Evolutionary conservation across 2,888 invertebrate species (phyloP).

Genomic region (Lepeophtheirus nordmannii): DNA sequence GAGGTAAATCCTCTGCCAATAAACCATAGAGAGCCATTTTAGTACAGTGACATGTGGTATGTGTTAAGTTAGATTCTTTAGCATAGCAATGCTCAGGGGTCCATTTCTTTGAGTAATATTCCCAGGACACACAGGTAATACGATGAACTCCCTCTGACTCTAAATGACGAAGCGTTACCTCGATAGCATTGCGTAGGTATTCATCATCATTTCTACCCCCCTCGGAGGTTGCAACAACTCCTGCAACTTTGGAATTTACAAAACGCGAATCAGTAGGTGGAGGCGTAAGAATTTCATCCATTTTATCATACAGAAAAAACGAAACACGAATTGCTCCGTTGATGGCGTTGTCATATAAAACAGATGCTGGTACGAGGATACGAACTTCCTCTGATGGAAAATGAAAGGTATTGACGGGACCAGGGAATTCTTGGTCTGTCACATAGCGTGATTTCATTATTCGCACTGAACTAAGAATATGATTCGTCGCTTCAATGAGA

Average conservation of each 20-base stretch:
- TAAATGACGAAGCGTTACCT: slow-evolving; percentile 63
- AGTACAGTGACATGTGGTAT: slow-evolving; percentile 71
- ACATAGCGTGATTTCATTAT: slow-evolving; percentile 19
- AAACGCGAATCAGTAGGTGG: not conserved
- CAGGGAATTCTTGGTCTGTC: slow-evolving; percentile 17
- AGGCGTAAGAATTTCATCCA: slow-evolving; percentile 54
- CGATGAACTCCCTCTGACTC: slow-evolving; percentile 72
- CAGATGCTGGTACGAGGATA: slow-evolving; percentile 62
- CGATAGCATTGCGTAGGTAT: slow-evolving; percentile 54
- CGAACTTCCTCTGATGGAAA: slow-evolving; percentile 3
- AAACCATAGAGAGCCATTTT: slow-evolving; percentile 84
- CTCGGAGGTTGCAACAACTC: slow-evolving; percentile 68
- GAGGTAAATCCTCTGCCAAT: slow-evolving; percentile 66
- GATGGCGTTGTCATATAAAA: slow-evolving; percentile 65
- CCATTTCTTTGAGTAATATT: slow-evolving; percentile 75
- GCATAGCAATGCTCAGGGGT: slow-evolving; percentile 73
- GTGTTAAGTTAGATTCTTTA: slow-evolving; percentile 58
- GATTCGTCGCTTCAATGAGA: slow-evolving; percentile 63
- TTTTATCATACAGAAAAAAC: slow-evolving; percentile 72
- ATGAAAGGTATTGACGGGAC: not conserved
- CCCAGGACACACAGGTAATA: slow-evolving; percentile 87
- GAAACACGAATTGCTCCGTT: slow-evolving; percentile 67
- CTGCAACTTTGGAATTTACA: slow-evolving; percentile 22
- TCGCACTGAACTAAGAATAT: slow-evolving; percentile 42
- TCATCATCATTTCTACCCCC: slow-evolving; percentile 64